Evolutionary conservation across 1,140 invertebrate genomes (phyloP).

Genomic region (Theocolax elegans): DNA sequence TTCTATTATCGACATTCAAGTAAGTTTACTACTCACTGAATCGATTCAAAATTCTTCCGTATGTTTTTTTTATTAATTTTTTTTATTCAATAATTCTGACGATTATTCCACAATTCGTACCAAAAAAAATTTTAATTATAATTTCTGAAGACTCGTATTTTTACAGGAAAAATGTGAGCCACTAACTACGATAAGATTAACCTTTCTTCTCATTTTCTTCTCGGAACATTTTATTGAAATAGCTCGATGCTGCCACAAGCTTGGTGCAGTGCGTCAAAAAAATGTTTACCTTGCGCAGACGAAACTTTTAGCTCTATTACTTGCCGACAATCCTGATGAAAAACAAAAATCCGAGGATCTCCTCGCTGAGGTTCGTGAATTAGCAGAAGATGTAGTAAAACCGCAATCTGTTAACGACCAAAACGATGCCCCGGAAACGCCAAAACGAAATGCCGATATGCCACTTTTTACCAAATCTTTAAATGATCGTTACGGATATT

Average conservation of each 20-base stretch:
- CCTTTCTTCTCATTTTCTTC: conserved; percentile 75
- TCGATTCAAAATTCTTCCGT: no score
- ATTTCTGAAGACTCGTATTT: no score
- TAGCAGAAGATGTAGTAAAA: conserved; percentile 55
- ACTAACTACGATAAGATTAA: conserved; percentile 60
- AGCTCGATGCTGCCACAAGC: conserved; percentile 71
- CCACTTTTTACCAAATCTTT: conserved; percentile 46
- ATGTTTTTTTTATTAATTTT: no score
- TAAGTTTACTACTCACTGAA: conserved; percentile 58
- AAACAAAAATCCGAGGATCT: conserved; percentile 61
- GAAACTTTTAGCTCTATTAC: conserved; percentile 72
- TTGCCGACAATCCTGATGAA: conserved; percentile 70
- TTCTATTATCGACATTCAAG: conserved; percentile 60
- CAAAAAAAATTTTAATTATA: neutral
- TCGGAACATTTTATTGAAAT: conserved; percentile 77
- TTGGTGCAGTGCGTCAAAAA: conserved; percentile 71
- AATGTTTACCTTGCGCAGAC: conserved; percentile 77
- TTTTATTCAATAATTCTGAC: no score
- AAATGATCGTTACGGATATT: conserved; percentile 45
- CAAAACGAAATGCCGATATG: conserved; percentile 52
- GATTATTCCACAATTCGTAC: no score
- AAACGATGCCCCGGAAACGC: conserved; percentile 43
- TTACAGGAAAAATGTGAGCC: conserved; percentile 56
- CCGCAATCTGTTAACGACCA: conserved; percentile 57
- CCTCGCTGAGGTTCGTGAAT: conserved; percentile 52